phyloP scores from a whole-genome alignment of 2,888 invertebrate species.

The Pristionchus mayeri region DNA sequence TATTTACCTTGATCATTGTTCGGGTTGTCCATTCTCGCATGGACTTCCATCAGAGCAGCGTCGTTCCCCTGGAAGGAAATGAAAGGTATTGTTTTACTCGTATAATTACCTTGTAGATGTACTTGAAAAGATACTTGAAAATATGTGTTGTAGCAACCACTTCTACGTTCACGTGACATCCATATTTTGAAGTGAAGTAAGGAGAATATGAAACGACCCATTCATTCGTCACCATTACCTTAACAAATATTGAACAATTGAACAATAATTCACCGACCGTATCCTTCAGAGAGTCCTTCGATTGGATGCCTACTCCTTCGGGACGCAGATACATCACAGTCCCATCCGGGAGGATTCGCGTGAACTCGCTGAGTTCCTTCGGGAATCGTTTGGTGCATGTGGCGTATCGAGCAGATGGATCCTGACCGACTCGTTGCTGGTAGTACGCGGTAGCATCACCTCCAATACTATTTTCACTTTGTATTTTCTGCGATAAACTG shows the following conservation, averaged over 20 bases:
- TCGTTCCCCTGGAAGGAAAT: background rate
- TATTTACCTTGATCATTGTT: background rate
- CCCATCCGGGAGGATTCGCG: background rate
- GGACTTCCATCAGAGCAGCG: background rate
- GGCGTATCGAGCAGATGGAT: background rate
- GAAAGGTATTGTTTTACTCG: background rate
- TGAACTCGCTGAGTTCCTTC: constrained; percentile 22
- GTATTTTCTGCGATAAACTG: background rate
- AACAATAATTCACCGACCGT: background rate
- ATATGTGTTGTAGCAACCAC: background rate
- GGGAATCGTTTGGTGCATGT: background rate
- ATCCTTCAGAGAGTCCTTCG: background rate
- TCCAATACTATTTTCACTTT: background rate
- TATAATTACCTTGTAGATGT: background rate
- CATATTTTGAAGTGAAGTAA: background rate
- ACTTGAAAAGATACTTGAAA: background rate
- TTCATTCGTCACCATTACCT: background rate
- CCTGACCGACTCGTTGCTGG: background rate
- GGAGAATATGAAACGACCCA: constrained; percentile 10
- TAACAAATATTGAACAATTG: background rate
- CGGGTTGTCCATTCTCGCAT: background rate
- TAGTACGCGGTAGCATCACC: background rate
- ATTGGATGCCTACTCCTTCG: background rate
- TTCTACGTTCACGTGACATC: background rate
- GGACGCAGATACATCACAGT: background rate